phyloP scores from a whole-genome alignment of 2,888 invertebrate species.

The Pachycephus smyrnensis region DNA sequence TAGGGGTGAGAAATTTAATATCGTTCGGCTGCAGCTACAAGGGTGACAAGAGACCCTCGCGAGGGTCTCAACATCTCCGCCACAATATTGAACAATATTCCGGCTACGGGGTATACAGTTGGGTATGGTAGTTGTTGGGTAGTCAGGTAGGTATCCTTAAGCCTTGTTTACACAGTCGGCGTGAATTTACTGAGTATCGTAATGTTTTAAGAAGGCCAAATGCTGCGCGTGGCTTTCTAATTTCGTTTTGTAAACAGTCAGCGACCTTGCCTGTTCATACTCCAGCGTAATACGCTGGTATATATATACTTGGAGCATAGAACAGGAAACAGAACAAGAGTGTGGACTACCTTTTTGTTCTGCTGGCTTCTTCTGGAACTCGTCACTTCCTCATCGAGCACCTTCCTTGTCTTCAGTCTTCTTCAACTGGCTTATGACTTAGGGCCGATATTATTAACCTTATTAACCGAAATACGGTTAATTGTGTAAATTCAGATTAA shows the following conservation, averaged over 20 bases:
- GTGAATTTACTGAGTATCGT: neutral
- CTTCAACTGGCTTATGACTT: neutral
- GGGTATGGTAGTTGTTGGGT: neutral
- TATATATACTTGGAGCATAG: neutral
- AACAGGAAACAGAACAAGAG: neutral
- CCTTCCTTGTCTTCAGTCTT: neutral
- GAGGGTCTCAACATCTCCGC: neutral
- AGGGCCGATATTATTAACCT: too few species aligned
- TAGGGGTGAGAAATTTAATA: constrained; percentile 5
- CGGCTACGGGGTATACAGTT: neutral
- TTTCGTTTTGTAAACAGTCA: neutral
- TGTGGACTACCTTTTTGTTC: neutral
- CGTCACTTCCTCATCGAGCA: too few species aligned
- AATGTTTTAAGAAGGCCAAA: neutral
- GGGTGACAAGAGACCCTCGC: neutral
- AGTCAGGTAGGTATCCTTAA: neutral
- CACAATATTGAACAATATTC: neutral
- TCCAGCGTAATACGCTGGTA: neutral
- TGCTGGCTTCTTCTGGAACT: too few species aligned
- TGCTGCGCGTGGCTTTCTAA: neutral
- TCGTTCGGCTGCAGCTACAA: neutral
- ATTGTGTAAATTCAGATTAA: too few species aligned
- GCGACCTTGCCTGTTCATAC: neutral
- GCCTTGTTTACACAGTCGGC: neutral
- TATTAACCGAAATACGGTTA: too few species aligned